Percentiles rank a stretch among this genome's conserved stretches.
phyloP scores from a whole-genome alignment of 2,797 vertebrate species.

The Pseudomugil gertrudae region DNA sequence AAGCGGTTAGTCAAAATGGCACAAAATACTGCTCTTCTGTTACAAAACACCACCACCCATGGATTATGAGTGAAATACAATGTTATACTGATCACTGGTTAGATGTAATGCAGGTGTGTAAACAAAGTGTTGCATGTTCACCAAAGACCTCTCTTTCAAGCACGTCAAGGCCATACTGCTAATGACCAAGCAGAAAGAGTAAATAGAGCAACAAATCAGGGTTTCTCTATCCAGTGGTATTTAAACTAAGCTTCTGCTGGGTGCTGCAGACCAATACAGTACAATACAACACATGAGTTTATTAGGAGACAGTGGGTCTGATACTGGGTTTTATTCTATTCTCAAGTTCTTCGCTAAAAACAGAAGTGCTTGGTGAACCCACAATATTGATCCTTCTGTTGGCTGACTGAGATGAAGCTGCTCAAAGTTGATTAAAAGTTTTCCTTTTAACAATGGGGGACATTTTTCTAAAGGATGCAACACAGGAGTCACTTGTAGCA shows the following conservation, averaged over 20 bases:
- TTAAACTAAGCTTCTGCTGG: not conserved
- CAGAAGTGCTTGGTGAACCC: conserved; percentile 69
- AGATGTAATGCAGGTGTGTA: conserved; percentile 50
- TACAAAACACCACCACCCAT: conserved; percentile 34
- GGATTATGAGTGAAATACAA: not conserved
- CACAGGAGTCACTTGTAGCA: conserved; percentile 42
- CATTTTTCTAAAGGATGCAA: conserved; percentile 30
- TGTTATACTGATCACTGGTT: conserved; percentile 29
- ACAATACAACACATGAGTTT: conserved; percentile 1
- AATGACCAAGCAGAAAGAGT: not conserved
- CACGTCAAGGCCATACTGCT: not conserved
- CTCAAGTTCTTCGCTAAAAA: conserved; percentile 39
- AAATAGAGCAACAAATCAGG: not conserved
- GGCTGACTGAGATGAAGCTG: conserved; percentile 48
- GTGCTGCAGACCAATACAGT: conserved; percentile 1
- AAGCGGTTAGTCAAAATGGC: conserved; percentile 77
- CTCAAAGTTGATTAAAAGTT: conserved; percentile 40
- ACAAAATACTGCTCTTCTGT: conserved; percentile 24
- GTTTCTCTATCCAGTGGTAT: not conserved
- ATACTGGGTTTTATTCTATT: not conserved
- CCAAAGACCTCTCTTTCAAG: conserved; percentile 64
- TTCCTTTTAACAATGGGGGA: conserved; percentile 19
- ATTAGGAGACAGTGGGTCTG: not conserved
- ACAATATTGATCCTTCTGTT: conserved; percentile 39
- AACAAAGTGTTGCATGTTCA: conserved; percentile 42